phyloP scores from a whole-genome alignment of 1,140 invertebrate genomes.

The Gryon sp. region DNA sequence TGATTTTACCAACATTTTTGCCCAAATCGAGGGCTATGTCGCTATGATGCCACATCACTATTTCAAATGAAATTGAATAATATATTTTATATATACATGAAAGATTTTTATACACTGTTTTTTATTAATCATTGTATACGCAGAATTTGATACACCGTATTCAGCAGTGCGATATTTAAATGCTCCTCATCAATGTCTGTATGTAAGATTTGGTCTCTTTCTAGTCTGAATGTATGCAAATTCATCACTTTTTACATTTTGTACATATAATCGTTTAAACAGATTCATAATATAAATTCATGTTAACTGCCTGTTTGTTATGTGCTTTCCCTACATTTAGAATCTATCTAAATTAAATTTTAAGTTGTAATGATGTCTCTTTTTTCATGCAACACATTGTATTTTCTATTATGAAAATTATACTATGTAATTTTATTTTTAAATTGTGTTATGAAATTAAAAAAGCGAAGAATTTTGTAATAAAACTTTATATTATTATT shows the following conservation, averaged over 20 bases:
- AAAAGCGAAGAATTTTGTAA: no score
- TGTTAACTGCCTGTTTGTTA: constrained; percentile 36
- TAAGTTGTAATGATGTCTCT: neutral
- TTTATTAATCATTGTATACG: neutral
- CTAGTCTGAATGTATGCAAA: constrained; percentile 32
- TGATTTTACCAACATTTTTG: no score
- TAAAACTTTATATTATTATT: no score
- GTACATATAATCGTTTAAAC: constrained; percentile 32
- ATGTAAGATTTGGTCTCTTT: constrained; percentile 38
- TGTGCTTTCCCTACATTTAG: constrained; percentile 8
- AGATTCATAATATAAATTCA: constrained; percentile 35
- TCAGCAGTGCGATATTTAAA: constrained; percentile 25
- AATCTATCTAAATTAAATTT: neutral
- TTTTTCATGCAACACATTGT: neutral
- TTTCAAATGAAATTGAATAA: no score
- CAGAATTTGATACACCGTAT: constrained; percentile 1
- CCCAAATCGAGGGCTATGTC: no score
- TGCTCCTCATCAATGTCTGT: constrained; percentile 2
- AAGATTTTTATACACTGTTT: neutral
- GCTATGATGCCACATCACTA: no score
- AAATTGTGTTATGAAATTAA: no score
- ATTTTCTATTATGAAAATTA: no score
- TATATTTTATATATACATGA: neutral
- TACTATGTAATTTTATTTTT: no score
- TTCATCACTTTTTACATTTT: constrained; percentile 39